Conservation (phyloP, 1,140 invertebrate species). For the Pinna nobilis region DNA sequence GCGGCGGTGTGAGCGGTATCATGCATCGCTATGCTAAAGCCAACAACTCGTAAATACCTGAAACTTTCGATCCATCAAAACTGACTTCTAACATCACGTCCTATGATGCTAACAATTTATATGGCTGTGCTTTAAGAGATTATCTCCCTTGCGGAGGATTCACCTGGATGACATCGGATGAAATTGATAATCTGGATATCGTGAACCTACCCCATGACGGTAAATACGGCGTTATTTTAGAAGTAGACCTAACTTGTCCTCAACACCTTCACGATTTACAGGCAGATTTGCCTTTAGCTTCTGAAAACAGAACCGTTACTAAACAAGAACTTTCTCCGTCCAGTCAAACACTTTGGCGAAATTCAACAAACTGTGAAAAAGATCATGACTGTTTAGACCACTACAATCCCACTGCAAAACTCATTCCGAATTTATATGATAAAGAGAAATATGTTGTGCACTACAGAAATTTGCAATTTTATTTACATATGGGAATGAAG, state of each 20-base stretch:
- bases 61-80: slow-evolving; percentile 35
- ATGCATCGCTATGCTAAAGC: slow-evolving; percentile 45
- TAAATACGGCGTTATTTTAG: slow-evolving; percentile 75
- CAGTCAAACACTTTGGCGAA: not conserved
- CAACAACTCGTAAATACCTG: slow-evolving; percentile 57
- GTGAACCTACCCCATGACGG: not conserved
- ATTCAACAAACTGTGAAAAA: slow-evolving; percentile 20
- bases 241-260: slow-evolving; percentile 70
- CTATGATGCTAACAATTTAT: slow-evolving; percentile 61
- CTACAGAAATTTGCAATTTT: slow-evolving; percentile 42
- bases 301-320: slow-evolving; percentile 54
- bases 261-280: slow-evolving; percentile 75
- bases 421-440: slow-evolving; percentile 26
- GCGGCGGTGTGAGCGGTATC: slow-evolving; percentile 50
- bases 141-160: slow-evolving; percentile 37
- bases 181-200: slow-evolving; percentile 14
- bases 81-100: slow-evolving; percentile 42
- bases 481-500: slow-evolving; percentile 36
- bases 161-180: not conserved
- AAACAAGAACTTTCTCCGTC: slow-evolving; percentile 20
- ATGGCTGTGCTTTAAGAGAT: slow-evolving; percentile 51
- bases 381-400: not conserved
- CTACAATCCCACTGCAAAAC: not conserved
- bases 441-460: slow-evolving; percentile 39
- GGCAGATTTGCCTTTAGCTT: slow-evolving; percentile 76